A percentile compares a stretch with the other conserved stretches of the same genome.
Conservation (phyloP, 2,888 invertebrate species). For the Vanessa cardui region DNA sequence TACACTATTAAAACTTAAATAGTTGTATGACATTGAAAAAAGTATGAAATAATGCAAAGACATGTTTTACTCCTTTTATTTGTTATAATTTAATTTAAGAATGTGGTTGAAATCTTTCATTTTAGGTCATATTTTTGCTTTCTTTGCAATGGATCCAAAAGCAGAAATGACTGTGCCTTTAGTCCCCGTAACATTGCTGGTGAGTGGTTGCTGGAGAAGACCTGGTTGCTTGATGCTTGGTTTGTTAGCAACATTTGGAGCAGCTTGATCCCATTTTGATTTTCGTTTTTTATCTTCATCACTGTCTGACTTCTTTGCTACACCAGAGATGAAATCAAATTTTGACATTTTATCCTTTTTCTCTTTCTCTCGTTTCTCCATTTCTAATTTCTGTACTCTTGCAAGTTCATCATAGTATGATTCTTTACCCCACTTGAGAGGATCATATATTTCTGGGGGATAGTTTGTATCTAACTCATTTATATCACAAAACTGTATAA, state of each 20-base stretch:
- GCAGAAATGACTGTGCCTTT: slow-evolving; percentile 97
- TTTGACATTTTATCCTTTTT: slow-evolving; percentile 91
- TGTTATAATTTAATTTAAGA: neutral
- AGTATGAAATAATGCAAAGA: neutral
- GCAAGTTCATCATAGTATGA: slow-evolving; percentile 97
- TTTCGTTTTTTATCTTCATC: slow-evolving; percentile 93
- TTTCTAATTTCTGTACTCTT: slow-evolving; percentile 93
- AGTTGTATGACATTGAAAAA: too few relatives aligned
- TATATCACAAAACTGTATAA: slow-evolving; percentile 96
- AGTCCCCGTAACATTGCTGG: slow-evolving; percentile 92
- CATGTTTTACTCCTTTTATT: neutral
- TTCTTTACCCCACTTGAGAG: slow-evolving; percentile 94
- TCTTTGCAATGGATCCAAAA: slow-evolving; percentile 94
- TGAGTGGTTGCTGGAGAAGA: slow-evolving; percentile 88
- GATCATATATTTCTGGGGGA: slow-evolving; percentile 96
- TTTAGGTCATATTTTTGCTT: slow-evolving; percentile 81
- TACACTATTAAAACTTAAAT: too few relatives aligned
- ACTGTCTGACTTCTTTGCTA: slow-evolving; percentile 84
- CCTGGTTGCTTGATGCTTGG: slow-evolving; percentile 86
- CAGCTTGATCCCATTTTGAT: slow-evolving; percentile 96
- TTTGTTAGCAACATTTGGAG: slow-evolving; percentile 81
- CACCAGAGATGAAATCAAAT: slow-evolving; percentile 92
- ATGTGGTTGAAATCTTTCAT: too few relatives aligned
- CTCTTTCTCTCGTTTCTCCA: slow-evolving; percentile 96
- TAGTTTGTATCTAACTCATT: slow-evolving; percentile 99